Evolutionary conservation across 2,113 vertebrate genomes (phyloP), one percentile per base, ranked within the genome.

Genomic region (Solenodon paradoxus): DNA sequence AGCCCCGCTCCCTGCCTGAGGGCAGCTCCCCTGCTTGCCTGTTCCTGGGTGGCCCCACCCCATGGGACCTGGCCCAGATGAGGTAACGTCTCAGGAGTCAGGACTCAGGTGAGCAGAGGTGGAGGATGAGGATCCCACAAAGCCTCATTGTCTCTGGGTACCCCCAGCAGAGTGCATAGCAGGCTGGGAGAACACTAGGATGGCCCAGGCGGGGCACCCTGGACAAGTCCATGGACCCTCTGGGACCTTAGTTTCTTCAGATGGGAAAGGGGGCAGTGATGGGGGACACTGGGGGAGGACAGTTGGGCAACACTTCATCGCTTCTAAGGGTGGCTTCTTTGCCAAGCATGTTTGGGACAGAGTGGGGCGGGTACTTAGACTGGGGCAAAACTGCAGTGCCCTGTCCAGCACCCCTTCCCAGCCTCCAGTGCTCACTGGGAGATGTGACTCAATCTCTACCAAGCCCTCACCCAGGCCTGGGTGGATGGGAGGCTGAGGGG

Each of bases 1-100:
- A 71, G 16, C 19, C 79, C 80, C 45, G 32, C 51, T 12, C 42
- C 64, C 75, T 19, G 30, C 82, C 55, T 47, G 55, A 0, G 2
- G 32, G 51, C 28, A 24, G n/a, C 22, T 91, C 64, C 69, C 26
- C 40, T 7, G 61, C 86, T 77, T 64, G 35, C 42, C 16, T 71
- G 72, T 79, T 90, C 92, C 84, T 42, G 89, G 71, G 74, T 55
- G 90, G 79, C 57, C 89, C 88, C 93, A 19, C 93, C 94, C 95
- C 61, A 26, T 7, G 68, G 79, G 93, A 92, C 95, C 75, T 71
- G 88, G 83, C 96, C 87, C 20, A 0, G 78, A 96, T 97, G 97
- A 97, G 95, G 95, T 97, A 94, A 97, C 1, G 96, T 97, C 96
- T 96, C 90, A 20, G n/a, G 87, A 93, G 90, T 40, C 90, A 57